Conservation (phyloP, 2,113 vertebrate species). For the Antennarius striatus region DNA sequence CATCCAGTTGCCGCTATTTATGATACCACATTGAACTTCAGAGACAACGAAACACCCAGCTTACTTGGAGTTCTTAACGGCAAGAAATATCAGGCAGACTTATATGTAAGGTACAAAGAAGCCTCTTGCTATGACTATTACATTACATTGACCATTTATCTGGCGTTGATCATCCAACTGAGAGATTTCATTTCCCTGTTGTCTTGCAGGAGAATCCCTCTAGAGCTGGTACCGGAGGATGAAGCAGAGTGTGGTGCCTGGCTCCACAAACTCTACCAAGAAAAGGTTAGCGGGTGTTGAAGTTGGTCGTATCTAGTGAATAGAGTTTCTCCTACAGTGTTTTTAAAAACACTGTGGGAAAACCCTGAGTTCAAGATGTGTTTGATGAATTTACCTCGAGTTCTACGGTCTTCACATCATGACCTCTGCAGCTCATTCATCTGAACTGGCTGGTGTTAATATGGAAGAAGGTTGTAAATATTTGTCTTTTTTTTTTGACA, state of each 20-base stretch:
- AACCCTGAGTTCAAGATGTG: neutral
- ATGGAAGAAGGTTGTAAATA: neutral
- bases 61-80: constrained; percentile 91
- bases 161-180: neutral
- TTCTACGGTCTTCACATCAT: neutral
- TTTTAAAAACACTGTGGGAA: too few relatives aligned
- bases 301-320: neutral
- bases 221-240: constrained; percentile 89
- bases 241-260: constrained; percentile 87
- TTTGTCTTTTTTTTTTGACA: neutral
- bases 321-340: constrained; percentile 1
- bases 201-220: constrained; percentile 88
- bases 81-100: constrained; percentile 92
- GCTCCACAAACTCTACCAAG: constrained; percentile 96
- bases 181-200: constrained; percentile 4
- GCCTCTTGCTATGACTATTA: neutral
- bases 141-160: neutral
- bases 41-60: constrained; percentile 90
- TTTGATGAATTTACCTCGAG: neutral
- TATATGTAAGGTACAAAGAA: constrained; percentile 87
- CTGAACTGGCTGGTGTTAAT: neutral
- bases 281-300: constrained; percentile 83
- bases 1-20: constrained; percentile 92
- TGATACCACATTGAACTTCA: constrained; percentile 97
- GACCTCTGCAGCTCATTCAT: neutral